Base-by-base conservation (phyloP, 1,140 invertebrate species). In the Plodia interpunctella region DNA sequence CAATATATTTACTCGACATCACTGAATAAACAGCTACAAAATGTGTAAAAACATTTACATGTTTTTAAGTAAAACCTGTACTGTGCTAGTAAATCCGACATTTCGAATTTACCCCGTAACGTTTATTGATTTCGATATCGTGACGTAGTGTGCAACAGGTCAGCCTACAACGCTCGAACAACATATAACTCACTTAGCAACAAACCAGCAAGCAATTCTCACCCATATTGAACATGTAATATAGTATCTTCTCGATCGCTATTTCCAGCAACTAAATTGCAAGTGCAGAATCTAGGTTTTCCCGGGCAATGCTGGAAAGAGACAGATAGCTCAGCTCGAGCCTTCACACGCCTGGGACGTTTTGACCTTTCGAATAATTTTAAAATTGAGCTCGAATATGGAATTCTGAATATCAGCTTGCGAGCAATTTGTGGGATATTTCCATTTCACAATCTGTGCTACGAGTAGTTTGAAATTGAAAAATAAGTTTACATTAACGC, bases 241-340 rank as follows among this genome's bases (percentile, higher is more conserved):
- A 78, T 75, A 65, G 70, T 74, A 53, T 28, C 67, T 58, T 57
- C 70, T 82, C 59, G 63, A 62, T 61, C 63, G 60, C 49, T 49
- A 15, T 32, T 9, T 57, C 60, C 55, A 30, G 44, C 51, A 60
- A 65, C 59, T 55, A 55, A 28, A 60, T 62, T 71, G 62, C 65
- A 71, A 66, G 60, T 75, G 66, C 66, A 66, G 71, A 76, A 81
- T 77, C 77, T 80, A 78, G 82, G 77, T 80, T 80, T 80, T 69
- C 80, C 80, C 82, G 82, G 71, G 80, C 61, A 60, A 61, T 62
- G 68, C 64, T 63, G 68, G 78, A 83, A 64, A 60, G 80, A 68
- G 82, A 83, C 65, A 67, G 82, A 63, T 76, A 80, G 77, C 80
- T 76, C 67, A 54, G 25, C 53, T 50, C 35, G 38, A 20, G 6